Evolutionary conservation across 1,140 invertebrate genomes (phyloP).

Genomic region (Saccostrea cuccullata): DNA sequence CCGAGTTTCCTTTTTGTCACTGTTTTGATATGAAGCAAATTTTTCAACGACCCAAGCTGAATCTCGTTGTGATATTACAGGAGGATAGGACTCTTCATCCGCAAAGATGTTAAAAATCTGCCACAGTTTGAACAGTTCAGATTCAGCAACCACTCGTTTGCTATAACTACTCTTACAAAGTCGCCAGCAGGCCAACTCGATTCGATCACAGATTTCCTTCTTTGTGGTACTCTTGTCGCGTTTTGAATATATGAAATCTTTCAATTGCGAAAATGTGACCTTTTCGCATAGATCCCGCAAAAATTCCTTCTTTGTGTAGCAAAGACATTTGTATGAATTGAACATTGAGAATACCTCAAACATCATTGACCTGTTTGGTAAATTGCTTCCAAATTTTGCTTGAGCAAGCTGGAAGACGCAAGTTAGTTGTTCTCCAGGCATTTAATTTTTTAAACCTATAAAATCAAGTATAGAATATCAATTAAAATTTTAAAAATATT

Average conservation of each 20-base stretch:
- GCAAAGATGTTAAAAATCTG: slow-evolving; percentile 48
- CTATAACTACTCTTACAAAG: background rate
- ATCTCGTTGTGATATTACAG: slow-evolving; percentile 10
- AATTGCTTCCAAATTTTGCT: no score
- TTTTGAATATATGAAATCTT: slow-evolving; percentile 13
- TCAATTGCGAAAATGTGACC: slow-evolving; percentile 20
- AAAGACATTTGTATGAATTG: background rate
- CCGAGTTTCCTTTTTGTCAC: background rate
- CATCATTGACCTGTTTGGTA: no score
- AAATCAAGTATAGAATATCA: background rate
- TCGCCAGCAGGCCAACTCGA: slow-evolving; percentile 38
- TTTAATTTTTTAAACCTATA: no score
- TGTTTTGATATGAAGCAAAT: slow-evolving; percentile 27
- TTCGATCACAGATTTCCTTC: background rate
- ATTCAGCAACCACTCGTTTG: background rate
- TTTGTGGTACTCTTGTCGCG: background rate
- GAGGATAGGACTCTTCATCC: slow-evolving; percentile 47
- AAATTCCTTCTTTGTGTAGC: background rate
- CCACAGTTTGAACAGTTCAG: slow-evolving; percentile 49
- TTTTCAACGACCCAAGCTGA: slow-evolving; percentile 48
- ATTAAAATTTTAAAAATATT: no score
- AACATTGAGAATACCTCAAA: background rate
- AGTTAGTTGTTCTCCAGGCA: no score
- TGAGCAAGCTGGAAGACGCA: no score
- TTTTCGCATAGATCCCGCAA: background rate